Conservation (phyloP, 1,140 invertebrate species). For the Trachymyrmex septentrionalis region DNA sequence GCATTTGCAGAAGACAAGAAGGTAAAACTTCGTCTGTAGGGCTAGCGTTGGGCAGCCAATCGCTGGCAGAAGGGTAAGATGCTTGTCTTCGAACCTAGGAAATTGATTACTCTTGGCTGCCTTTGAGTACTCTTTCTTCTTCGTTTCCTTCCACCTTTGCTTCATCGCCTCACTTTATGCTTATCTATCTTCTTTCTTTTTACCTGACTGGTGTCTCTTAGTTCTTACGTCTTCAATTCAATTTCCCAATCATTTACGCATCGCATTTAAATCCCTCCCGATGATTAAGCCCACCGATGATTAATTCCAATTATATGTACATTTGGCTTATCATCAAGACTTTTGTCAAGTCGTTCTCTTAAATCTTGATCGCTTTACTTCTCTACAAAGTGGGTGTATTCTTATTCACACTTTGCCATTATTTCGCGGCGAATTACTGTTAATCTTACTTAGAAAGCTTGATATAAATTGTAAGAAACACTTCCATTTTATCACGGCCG, state of each 20-base stretch:
- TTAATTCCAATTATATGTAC: conserved; percentile 56
- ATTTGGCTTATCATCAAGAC: conserved; percentile 22
- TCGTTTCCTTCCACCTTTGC: conserved; percentile 48
- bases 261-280: conserved; percentile 54
- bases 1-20: conserved; percentile 50
- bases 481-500: conserved; percentile 28
- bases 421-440: conserved; percentile 54
- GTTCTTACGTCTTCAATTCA: conserved; percentile 29
- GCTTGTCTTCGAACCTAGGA: conserved; percentile 68
- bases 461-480: conserved; percentile 74
- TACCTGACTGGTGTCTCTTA: conserved; percentile 23
- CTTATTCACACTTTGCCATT: conserved; percentile 15
- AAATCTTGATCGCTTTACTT: conserved; percentile 10
- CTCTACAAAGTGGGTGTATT: background rate
- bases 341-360: background rate
- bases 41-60: conserved; percentile 53
- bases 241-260: conserved; percentile 33
- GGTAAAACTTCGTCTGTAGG: conserved; percentile 56
- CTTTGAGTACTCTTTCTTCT: conserved; percentile 64
- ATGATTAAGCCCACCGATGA: conserved; percentile 50
- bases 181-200: conserved; percentile 37
- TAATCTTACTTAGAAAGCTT: conserved; percentile 71
- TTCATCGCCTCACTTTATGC: conserved; percentile 2
- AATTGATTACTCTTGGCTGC: conserved; percentile 71
- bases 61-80: conserved; percentile 67